phyloP scores from a whole-genome alignment of 2,888 invertebrate species.

The Cerastoderma edule region DNA sequence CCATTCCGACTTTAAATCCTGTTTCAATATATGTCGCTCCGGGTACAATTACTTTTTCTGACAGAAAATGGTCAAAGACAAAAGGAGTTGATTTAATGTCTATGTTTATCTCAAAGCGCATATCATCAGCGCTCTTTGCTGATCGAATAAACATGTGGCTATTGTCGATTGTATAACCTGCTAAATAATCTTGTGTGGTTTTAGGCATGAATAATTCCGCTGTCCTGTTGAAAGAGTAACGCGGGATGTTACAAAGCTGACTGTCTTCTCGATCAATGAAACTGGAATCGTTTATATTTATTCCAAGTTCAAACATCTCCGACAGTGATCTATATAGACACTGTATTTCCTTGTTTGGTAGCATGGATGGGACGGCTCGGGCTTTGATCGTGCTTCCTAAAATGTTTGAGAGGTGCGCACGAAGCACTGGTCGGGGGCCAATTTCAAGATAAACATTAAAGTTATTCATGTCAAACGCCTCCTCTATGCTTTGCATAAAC shows the following conservation, averaged over 20 bases:
- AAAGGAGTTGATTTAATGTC: conserved; percentile 19
- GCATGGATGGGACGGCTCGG: not conserved
- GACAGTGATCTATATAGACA: not conserved
- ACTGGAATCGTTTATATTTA: conserved; percentile 3
- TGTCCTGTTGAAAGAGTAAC: conserved; percentile 14
- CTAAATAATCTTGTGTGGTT: not conserved
- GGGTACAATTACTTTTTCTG: conserved; percentile 13
- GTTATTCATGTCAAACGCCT: not conserved
- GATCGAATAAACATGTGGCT: conserved; percentile 18
- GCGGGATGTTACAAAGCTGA: conserved; percentile 4
- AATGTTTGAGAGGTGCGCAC: conserved; percentile 34
- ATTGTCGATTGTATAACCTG: not conserved
- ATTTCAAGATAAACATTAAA: conserved; percentile 43
- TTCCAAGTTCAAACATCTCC: conserved; percentile 20
- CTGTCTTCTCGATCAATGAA: not conserved
- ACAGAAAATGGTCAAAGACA: conserved; percentile 27
- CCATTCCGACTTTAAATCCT: conserved; percentile 8
- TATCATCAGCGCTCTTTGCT: not conserved
- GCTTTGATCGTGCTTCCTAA: not conserved
- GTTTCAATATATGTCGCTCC: conserved; percentile 25
- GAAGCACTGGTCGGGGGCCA: conserved; percentile 39
- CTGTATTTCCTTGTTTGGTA: not conserved
- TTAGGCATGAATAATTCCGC: not conserved
- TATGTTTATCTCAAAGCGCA: not conserved
- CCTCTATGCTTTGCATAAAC: conserved; percentile 59